A percentile compares a stretch with the other conserved stretches of the same genome.
Conservation (phyloP, 2,113 vertebrate species). For the Saccopteryx bilineata region DNA sequence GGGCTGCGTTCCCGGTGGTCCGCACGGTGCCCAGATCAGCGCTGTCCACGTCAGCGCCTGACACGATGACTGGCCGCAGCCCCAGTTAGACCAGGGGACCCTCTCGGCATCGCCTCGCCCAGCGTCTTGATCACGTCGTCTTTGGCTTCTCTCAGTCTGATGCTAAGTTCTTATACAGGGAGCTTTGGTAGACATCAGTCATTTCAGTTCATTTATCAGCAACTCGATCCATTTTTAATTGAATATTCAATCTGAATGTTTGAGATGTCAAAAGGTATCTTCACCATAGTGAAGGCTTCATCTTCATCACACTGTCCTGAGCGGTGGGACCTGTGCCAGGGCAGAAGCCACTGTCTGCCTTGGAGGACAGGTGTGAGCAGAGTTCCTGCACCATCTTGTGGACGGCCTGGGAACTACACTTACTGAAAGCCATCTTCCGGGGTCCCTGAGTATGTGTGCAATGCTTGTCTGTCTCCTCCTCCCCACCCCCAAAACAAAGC, state of each 20-base stretch:
- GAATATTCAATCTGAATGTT: background rate
- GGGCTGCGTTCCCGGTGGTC: accelerated
- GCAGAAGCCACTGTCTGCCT: accelerated
- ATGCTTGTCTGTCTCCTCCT: background rate
- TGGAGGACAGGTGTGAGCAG: background rate
- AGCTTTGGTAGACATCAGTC: background rate
- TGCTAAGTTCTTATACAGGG: background rate
- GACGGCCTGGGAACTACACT: background rate
- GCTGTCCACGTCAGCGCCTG: accelerated
- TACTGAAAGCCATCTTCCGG: background rate
- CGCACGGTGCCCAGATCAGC: no score
- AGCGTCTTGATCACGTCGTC: accelerated
- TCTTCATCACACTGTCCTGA: background rate
- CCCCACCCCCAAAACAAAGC: background rate
- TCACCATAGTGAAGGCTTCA: background rate
- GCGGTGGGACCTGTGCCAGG: background rate
- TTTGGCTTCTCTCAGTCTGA: background rate
- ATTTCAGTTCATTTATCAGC: background rate
- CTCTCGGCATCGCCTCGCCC: background rate
- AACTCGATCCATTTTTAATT: background rate
- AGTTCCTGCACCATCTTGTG: constrained; percentile 69
- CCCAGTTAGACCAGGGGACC: no score
- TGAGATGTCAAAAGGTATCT: background rate
- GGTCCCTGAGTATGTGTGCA: accelerated
- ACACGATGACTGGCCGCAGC: accelerated